Conservation (phyloP, 2,113 vertebrate genomes). For the Sinocyclocheilus anophthalmus region DNA sequence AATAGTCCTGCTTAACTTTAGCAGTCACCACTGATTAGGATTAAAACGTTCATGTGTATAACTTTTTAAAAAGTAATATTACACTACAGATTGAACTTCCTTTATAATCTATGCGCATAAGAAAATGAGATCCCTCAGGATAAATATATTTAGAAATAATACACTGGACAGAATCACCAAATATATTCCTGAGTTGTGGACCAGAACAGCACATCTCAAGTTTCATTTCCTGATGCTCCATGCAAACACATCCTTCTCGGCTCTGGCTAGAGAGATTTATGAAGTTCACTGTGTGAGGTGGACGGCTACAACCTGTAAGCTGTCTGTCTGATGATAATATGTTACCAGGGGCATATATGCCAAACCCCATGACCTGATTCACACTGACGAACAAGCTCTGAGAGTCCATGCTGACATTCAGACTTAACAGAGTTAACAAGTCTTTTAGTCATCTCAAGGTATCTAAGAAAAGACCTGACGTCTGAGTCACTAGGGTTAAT, state of each 20-base stretch:
- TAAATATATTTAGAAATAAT: not conserved
- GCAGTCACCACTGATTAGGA: no score
- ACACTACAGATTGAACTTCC: not conserved
- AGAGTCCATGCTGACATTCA: not conserved
- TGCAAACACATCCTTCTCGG: not conserved
- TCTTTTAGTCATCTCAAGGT: not conserved
- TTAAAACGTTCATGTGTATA: no score
- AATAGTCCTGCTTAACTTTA: no score
- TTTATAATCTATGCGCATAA: not conserved
- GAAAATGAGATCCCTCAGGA: no score
- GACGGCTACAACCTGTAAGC: constrained; percentile 64
- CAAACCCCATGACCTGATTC: constrained; percentile 1
- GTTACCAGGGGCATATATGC: constrained; percentile 11
- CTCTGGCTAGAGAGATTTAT: constrained; percentile 36
- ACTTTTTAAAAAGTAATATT: no score
- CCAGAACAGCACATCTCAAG: not conserved
- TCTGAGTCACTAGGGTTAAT: constrained; percentile 26
- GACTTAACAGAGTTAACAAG: constrained; percentile 1
- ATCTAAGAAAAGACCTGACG: constrained; percentile 5
- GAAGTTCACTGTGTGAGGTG: constrained; percentile 63
- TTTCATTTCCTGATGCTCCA: not conserved
- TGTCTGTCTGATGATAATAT: constrained; percentile 53
- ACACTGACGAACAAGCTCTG: not conserved
- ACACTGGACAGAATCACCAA: not conserved
- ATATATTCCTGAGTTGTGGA: not conserved